These are phyloP conservation scores for Scartelaos histophorus DNA, from an alignment of 2,113 vertebrate species.

Conservation along the genomic window DNA sequence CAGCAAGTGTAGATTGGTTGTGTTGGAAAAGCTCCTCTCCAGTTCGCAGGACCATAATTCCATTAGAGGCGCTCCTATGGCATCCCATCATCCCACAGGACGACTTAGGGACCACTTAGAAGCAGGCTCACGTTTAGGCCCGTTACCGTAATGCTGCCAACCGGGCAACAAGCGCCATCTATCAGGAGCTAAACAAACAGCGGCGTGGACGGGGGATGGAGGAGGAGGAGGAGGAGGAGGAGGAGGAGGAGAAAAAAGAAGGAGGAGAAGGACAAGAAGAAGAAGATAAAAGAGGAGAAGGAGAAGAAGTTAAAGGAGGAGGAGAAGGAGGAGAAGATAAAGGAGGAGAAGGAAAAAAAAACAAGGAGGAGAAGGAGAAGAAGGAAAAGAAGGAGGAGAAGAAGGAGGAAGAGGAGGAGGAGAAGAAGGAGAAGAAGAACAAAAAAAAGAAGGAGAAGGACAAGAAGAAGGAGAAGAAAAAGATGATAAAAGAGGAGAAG, in stretches of 20 bases:
- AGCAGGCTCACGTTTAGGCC: slow-evolving; percentile 60
- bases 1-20: slow-evolving; percentile 56
- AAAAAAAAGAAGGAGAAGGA: no score
- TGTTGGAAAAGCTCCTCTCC: slow-evolving; percentile 54
- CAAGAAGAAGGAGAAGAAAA: no score
- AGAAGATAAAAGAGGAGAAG: no score
- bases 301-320: no score
- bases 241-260: slow-evolving; percentile 8
- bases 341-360: no score
- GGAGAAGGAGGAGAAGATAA: no score
- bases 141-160: slow-evolving; percentile 68
- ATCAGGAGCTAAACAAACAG: slow-evolving; percentile 67
- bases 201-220: slow-evolving; percentile 29
- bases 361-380: no score
- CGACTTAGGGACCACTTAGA: slow-evolving; percentile 75
- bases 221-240: slow-evolving; percentile 35
- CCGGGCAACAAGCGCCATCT: slow-evolving; percentile 67
- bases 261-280: slow-evolving; percentile 9
- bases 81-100: slow-evolving; percentile 72
- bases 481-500: no score
- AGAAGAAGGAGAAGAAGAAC: no score
- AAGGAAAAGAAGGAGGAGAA: no score
- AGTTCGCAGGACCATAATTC: slow-evolving; percentile 70
- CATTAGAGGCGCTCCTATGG: slow-evolving; percentile 70
- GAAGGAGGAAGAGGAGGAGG: no score